Percentiles rank a stretch among this genome's conserved stretches.
These are phyloP conservation scores for Antheraea mylitta DNA, from an alignment of 1,140 invertebrate genomes.

Conservation along the genomic window DNA sequence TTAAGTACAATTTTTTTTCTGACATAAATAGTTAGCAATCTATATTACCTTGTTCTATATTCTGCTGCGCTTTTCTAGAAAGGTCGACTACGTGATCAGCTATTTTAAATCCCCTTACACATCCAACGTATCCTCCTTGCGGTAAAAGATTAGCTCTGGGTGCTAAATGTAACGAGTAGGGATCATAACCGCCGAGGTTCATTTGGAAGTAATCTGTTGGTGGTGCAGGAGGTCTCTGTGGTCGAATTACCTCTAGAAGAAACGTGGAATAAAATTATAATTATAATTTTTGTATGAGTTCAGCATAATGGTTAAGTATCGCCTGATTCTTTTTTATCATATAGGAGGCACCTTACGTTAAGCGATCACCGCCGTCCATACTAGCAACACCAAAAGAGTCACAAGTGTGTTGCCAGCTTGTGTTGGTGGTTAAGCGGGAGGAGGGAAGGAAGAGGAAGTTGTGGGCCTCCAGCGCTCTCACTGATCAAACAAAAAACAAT, in stretches of 20 bases:
- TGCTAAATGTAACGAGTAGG: slow-evolving; percentile 84
- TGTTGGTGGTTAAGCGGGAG: too few species aligned
- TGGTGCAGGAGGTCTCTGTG: slow-evolving; percentile 89
- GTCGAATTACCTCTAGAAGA: slow-evolving; percentile 88
- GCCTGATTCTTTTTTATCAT: too few species aligned
- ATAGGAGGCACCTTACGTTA: too few species aligned
- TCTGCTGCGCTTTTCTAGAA: slow-evolving; percentile 84
- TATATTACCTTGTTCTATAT: slow-evolving; percentile 83
- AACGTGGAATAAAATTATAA: neutral
- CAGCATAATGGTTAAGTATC: neutral
- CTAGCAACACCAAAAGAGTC: too few species aligned
- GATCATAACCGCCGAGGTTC: slow-evolving; percentile 92
- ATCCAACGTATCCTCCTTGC: slow-evolving; percentile 90
- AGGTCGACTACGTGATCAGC: slow-evolving; percentile 89
- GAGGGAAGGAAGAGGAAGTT: too few species aligned
- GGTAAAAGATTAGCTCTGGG: slow-evolving; percentile 79
- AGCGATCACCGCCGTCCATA: too few species aligned
- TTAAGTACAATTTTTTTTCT: too few species aligned
- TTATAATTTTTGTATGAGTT: neutral
- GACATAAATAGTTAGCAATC: neutral
- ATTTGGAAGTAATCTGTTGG: slow-evolving; percentile 93
- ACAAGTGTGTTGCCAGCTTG: too few species aligned
- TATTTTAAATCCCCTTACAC: slow-evolving; percentile 93
- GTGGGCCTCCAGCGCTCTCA: too few species aligned
- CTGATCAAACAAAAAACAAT: too few species aligned